These are phyloP conservation scores for Mastigias papua DNA, from an alignment of 30 jellyfish, hydroid and myxozoan genomes.

Conservation along the genomic window DNA sequence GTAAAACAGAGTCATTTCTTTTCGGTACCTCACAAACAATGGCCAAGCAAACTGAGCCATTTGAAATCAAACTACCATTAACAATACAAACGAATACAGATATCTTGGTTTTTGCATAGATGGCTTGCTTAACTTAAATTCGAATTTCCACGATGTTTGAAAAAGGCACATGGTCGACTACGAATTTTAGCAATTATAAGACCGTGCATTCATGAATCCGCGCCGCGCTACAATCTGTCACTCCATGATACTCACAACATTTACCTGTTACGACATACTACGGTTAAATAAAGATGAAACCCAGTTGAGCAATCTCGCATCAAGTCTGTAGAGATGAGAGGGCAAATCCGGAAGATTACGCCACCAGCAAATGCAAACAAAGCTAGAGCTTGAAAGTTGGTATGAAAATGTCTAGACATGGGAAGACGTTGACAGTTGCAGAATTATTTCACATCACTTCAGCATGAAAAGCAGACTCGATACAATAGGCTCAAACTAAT, in stretches of 20 bases:
- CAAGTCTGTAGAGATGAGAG: neutral
- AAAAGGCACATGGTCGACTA: neutral
- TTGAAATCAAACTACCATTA: no score
- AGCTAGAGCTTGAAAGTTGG: neutral
- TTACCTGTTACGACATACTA: neutral
- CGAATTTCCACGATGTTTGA: no score
- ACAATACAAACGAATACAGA: no score
- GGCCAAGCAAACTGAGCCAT: no score
- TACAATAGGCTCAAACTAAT: neutral
- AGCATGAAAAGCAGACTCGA: constrained; percentile 21
- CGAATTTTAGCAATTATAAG: neutral
- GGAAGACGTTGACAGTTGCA: constrained; percentile 31
- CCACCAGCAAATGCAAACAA: neutral
- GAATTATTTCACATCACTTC: constrained; percentile 12
- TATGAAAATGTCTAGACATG: constrained; percentile 15
- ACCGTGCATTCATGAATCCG: neutral
- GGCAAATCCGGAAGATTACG: neutral
- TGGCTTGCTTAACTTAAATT: no score
- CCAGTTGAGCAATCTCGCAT: constrained; percentile 9
- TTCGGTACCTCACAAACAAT: no score
- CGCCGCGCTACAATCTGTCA: neutral
- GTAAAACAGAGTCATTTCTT: no score
- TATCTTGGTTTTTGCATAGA: no score
- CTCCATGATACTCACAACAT: no score
- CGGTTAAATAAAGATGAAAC: neutral